Base-by-base conservation (phyloP, 2,888 invertebrate genomes). In the Spialia ferax region DNA sequence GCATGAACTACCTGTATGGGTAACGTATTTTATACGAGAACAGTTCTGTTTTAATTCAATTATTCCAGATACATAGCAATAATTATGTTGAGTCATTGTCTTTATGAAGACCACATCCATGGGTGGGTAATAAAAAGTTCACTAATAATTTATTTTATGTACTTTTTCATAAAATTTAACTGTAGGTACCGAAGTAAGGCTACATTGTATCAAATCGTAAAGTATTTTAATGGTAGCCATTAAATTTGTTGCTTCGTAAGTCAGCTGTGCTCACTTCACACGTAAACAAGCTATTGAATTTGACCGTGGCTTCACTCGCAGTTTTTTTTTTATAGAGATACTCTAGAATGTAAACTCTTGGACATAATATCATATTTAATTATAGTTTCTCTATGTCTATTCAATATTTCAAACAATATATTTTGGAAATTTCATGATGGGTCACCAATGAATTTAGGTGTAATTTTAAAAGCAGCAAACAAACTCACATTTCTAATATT, bases 201-300 rank as follows among this genome's bases (percentile, higher is more conserved):
- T 79, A 79, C 83, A 81, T 74, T 78, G 74, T 80, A 78, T 80
- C 74, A 73, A 81, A 83, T 80, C 85, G 83, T 88, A 86, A 86
- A 89, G 79, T 73, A 82, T 82, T 83, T 80, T 84, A 86, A 86
- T 84, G 81, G 74, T 70, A 75, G 75, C 82, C 75, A 86, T 91
- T 89, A 89, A 88, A 83, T 76, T 78, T 76, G 75, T 65, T 69
- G 70, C 71, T 70, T 65, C 57, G 56, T 69, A 70, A 71, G 71
- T 70, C 73, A 74, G 71, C 70, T 72, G 72, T 64, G 71, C 69
- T 83, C 76, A 81, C 83, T 64, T 72, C 69, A 83, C 76, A 81
- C 83, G 78, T 86, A 88, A 88, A 88, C 85, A 85, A n/a, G n/a
- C 82, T 73, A 72, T 77, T 80, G 79, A n/a, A 13, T 42, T 42